phyloP scores from a whole-genome alignment of 1,140 invertebrate genomes.

The Papilio aristodemus region DNA sequence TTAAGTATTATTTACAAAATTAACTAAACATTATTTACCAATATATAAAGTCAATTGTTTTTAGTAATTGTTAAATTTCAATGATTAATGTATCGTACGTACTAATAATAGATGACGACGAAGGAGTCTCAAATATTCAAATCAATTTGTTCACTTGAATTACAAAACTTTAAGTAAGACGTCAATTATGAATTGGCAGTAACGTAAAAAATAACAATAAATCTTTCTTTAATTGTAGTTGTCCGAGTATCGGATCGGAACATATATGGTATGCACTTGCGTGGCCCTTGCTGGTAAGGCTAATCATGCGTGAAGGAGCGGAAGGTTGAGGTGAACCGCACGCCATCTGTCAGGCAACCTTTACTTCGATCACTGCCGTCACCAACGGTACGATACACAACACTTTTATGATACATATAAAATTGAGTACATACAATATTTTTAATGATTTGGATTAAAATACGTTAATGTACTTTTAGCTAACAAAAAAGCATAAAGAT shows the following conservation, averaged over 20 bases:
- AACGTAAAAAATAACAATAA: slow-evolving; percentile 19
- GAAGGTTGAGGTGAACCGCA: slow-evolving; percentile 30
- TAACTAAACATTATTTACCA: no score
- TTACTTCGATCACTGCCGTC: slow-evolving; percentile 8
- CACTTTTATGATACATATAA: not conserved
- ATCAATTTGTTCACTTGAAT: slow-evolving; percentile 3
- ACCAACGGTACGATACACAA: not conserved
- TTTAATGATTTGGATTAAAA: not conserved
- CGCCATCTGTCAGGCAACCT: slow-evolving; percentile 31
- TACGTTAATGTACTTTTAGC: no score
- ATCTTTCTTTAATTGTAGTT: slow-evolving; percentile 18
- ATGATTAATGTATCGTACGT: no score
- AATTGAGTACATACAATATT: not conserved
- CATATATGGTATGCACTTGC: slow-evolving; percentile 12
- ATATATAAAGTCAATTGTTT: no score
- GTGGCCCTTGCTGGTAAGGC: slow-evolving; percentile 24
- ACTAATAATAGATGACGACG: no score
- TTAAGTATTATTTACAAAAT: no score
- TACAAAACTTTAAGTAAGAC: not conserved
- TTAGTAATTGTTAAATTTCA: no score
- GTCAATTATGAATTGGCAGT: slow-evolving; percentile 1
- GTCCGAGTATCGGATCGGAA: slow-evolving; percentile 15
- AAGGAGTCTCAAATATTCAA: not conserved
- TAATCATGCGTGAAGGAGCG: slow-evolving; percentile 25
- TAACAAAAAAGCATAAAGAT: no score